Base-by-base conservation (phyloP, 2,113 vertebrate species). In the Ranitomeya variabilis region DNA sequence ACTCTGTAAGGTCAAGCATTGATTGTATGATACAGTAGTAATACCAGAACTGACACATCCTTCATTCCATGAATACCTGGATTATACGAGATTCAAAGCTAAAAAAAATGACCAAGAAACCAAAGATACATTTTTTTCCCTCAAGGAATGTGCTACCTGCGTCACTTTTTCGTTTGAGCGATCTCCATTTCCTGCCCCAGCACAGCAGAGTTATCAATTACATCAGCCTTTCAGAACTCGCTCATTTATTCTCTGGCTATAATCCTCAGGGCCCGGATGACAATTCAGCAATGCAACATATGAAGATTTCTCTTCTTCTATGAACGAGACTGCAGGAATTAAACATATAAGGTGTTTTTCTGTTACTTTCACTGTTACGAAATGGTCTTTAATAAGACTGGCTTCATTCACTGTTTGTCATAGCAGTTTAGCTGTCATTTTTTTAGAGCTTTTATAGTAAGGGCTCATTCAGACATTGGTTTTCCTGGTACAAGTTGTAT, bases 51-150 rank as follows among this genome's bases (percentile, higher is more conserved):
- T 54, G 62, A 52, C 67, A 83, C 71, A 83, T 57, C 69, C 21
- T 18, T 82, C 87, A 88, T 83, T 83, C 66, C 80, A 83, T 31
- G 69, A 82, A 83, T 88, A 88, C 31, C 80, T 76, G 80, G 57
- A 81, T 82, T 80, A 59, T 73, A 51, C 13, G 19, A 60, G 79
- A 88, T 52, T 76, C 67, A 83, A 82, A 80, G 12, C 86, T 74
- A 82, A 88, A 80, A 88, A 82, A 76, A 83, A 88, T 60, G 19
- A 82, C 37, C 55, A 82, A 88, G 69, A 60, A 73, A 82, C 66
- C 31, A 19, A 76, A 76, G 57, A 81, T 67, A 62, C 79, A 82
- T 64, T 52, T 81, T 81, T 88, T 52, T 4, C 45, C 19, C 31
- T 7, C 19, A n/a, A 62, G 79, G 86, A 88, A 82, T 88, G 69